Conservation (phyloP, 2,797 vertebrate genomes). For the Sebastes dallii region DNA sequence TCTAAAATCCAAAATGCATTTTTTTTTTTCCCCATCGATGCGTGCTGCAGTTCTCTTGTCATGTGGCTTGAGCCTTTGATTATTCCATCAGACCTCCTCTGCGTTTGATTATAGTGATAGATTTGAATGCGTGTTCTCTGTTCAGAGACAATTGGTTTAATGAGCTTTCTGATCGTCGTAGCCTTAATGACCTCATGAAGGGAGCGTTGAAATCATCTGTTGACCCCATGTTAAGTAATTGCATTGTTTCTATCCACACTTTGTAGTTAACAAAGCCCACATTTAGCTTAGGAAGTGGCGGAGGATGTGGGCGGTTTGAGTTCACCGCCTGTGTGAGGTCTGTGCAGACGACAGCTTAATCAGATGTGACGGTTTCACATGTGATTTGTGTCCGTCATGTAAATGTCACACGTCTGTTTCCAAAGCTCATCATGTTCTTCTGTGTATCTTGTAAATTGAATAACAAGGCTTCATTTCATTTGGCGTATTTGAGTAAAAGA, state of each 20-base stretch:
- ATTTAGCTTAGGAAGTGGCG: background rate
- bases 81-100: constrained; percentile 5
- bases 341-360: background rate
- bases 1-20: background rate
- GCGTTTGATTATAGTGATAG: constrained; percentile 55
- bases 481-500: background rate
- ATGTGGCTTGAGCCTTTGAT: background rate
- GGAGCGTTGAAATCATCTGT: background rate
- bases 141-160: background rate
- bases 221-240: background rate
- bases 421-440: background rate
- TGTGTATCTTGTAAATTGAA: background rate
- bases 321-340: background rate
- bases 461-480: background rate
- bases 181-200: background rate
- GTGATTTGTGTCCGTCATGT: background rate
- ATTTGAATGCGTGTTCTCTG: constrained; percentile 30
- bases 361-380: background rate
- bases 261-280: background rate
- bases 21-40: background rate
- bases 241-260: background rate
- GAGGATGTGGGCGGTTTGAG: background rate
- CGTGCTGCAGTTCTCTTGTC: background rate
- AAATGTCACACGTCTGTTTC: background rate
- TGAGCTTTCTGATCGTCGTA: background rate